phyloP scores from a whole-genome alignment of 2,888 invertebrate species.

The Clostera curtula region DNA sequence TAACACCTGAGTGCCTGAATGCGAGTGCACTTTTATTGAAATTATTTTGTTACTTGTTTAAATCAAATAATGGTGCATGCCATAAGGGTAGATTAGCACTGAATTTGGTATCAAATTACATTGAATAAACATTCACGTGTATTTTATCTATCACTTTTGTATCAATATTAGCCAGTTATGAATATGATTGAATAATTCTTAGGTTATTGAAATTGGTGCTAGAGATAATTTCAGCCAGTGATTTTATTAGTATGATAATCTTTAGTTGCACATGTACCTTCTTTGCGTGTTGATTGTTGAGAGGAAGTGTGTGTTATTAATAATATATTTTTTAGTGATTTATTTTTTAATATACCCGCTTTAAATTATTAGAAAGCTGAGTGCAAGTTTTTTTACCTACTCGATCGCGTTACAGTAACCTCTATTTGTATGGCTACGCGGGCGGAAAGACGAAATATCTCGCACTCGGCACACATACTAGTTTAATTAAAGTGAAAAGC shows the following conservation, averaged over 20 bases:
- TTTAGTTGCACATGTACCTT: slow-evolving; percentile 12
- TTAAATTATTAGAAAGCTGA: no score
- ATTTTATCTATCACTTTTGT: slow-evolving; percentile 11
- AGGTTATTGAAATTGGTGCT: slow-evolving; percentile 56
- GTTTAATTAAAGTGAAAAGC: not conserved
- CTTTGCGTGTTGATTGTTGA: slow-evolving; percentile 11
- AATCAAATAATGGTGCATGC: slow-evolving; percentile 62
- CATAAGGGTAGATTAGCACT: slow-evolving; percentile 61
- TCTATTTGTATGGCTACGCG: no score
- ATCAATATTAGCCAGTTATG: slow-evolving; percentile 12
- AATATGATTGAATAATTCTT: slow-evolving; percentile 25
- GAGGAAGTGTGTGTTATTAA: not conserved
- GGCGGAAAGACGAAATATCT: no score
- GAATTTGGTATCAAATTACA: slow-evolving; percentile 25
- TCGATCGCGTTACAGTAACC: no score
- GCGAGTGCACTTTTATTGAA: slow-evolving; percentile 22
- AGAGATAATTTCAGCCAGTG: slow-evolving; percentile 41
- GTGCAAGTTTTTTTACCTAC: no score
- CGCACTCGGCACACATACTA: no score
- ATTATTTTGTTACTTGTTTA: slow-evolving; percentile 51
- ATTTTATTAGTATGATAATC: slow-evolving; percentile 24
- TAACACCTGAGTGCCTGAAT: no score
- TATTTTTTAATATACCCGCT: no score
- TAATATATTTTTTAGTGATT: not conserved
- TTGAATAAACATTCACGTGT: slow-evolving; percentile 15